Base-by-base conservation (phyloP, 2,888 invertebrate genomes). In the Ormyrus thymus region DNA sequence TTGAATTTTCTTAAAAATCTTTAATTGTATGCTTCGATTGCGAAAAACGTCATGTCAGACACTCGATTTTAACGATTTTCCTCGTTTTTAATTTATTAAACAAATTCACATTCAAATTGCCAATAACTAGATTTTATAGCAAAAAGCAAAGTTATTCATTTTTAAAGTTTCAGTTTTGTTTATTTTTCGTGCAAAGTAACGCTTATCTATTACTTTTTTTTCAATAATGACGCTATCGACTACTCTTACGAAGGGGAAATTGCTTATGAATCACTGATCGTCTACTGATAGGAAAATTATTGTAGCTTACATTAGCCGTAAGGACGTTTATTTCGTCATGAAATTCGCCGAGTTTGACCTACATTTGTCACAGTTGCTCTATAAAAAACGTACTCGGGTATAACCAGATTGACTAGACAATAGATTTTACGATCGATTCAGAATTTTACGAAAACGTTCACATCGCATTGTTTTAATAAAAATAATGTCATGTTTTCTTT, bases 231-330 rank as follows among this genome's bases (percentile, higher is more conserved):
- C 29, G 29, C 56, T 15, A 64, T 48, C 53, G 46, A 53, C 29
- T 59, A n/a, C 11, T 51, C 55, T 10, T 62, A 64, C 8, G 55
- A 55, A 48, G 56, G 66, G 59, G 45, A 74, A 74, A 74, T 74
- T 45, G 74, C 45, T 59, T 65, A 65, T 58, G 74, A 74, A 65
- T 74, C 65, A 74, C 65, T 74, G 74, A 74, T 74, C 66, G 66
- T 13, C 15, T 51, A 45, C 74, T 66, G 74, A 74, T 74, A 66
- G 58, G 66, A 74, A 66, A 74, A 74, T 74, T 50, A 66, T 74
- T 56, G 58, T 51, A 70, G 50, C 50, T 50, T 50, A 46, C n/a
- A 43, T 10, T 55, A 43, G 45, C 15, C 10, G 43, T 66, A 56
- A 66, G 58, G 65, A 50, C 74, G 74, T 43, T 58, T 74, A 66